Evolutionary conservation across 2,113 vertebrate species (phyloP).

Genomic region (Illadopsis cleaveri): DNA sequence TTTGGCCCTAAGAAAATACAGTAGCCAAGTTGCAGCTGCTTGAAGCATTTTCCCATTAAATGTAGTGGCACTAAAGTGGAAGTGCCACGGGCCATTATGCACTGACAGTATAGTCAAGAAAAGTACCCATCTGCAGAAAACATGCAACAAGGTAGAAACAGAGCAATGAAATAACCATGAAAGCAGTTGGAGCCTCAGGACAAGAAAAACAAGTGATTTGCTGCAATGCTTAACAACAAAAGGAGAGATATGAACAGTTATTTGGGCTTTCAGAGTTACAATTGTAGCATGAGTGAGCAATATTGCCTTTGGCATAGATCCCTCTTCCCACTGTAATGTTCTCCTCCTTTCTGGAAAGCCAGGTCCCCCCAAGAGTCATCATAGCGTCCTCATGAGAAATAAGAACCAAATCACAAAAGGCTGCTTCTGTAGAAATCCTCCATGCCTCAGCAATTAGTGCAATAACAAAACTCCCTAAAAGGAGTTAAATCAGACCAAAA

Average conservation of each 20-base stretch:
- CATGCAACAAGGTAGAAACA: slow-evolving; percentile 41
- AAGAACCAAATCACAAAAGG: neutral
- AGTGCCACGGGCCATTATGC: neutral
- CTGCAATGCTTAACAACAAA: slow-evolving; percentile 27
- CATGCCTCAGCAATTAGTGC: neutral
- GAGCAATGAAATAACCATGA: slow-evolving; percentile 40
- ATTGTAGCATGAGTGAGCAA: neutral
- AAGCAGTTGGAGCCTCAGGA: slow-evolving; percentile 30
- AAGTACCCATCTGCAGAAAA: slow-evolving; percentile 37
- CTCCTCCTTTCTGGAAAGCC: neutral
- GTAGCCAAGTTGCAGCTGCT: neutral
- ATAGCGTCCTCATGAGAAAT: neutral
- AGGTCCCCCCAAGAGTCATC: neutral
- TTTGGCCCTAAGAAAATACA: neutral
- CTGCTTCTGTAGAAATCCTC: neutral
- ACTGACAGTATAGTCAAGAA: neutral
- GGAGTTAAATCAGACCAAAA: neutral
- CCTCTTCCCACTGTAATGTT: neutral
- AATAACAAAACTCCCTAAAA: neutral
- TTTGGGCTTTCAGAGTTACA: neutral
- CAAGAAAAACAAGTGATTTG: slow-evolving; percentile 34
- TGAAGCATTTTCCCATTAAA: slow-evolving; percentile 28
- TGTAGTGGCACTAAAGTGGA: neutral
- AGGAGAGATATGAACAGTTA: neutral
- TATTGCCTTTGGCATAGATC: slow-evolving; percentile 12